phyloP scores from a whole-genome alignment of 1,140 invertebrate species.

The Microvelia longipes region DNA sequence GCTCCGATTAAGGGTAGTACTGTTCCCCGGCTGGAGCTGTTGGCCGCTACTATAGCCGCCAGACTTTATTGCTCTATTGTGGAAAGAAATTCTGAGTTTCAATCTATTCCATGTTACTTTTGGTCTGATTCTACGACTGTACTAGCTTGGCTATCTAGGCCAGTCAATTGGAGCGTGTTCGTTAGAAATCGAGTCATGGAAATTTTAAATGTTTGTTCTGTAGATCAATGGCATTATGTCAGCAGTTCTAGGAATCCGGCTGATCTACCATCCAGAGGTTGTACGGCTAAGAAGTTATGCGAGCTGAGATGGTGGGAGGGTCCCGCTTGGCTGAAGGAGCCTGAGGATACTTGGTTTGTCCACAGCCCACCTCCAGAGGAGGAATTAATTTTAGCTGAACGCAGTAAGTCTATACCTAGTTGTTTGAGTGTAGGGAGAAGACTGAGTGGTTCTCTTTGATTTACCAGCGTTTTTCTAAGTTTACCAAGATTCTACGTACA shows the following conservation, averaged over 20 bases:
- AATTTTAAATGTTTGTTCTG: no score
- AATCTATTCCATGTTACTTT: conserved; percentile 11
- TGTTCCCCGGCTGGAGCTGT: conserved; percentile 28
- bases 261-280: conserved; percentile 31
- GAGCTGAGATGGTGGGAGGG: conserved; percentile 30
- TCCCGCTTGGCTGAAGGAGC: conserved; percentile 24
- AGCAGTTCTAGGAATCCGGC: conserved; percentile 11
- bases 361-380: no score
- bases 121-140: conserved; percentile 28
- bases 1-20: conserved; percentile 23
- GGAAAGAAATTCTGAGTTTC: conserved; percentile 17
- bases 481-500: no score
- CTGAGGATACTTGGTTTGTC: no score
- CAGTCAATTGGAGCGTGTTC: conserved; percentile 26
- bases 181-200: conserved; percentile 29
- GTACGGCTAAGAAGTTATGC: conserved; percentile 21
- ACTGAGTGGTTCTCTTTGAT: no score
- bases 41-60: conserved; percentile 25
- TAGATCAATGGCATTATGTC: no score
- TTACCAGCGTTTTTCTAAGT: no score
- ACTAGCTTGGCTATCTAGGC: conserved; percentile 25
- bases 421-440: no score
- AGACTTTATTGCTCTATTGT: conserved; percentile 20
- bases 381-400: no score
- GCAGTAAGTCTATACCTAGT: no score